Evolutionary conservation across 2,113 vertebrate genomes (phyloP), one percentile per base, ranked within the genome.

Genomic region (Gasterosteus nipponicus): DNA sequence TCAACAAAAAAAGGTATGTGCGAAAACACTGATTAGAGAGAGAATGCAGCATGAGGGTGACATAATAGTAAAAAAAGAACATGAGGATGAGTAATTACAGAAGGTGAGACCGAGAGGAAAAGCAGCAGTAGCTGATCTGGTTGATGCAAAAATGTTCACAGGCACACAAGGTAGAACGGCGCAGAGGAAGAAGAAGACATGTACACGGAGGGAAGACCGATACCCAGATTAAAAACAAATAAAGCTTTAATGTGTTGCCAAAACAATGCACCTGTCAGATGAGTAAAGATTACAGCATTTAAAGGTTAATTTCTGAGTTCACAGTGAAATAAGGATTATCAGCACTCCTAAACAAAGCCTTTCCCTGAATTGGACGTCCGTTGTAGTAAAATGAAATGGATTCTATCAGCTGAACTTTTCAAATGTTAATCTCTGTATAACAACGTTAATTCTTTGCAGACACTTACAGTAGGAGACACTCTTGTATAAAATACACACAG

Each of bases 401-500:
- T 22, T 10, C 22, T 46, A 54, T 16, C 39, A 1, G 47, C 12
- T 58, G 33, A 69, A 19, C 2, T 2, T 58, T 39, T 49, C 19
- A 54, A 16, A 15, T 53, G 26, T 33, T 33, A 5, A 26, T 26
- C 5, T 33, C 3, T 38, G 0, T 4, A 38, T 38, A 38, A 38
- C 35, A 38, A 33, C 33, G 3, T 33, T 3, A 33, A 33, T 33
- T 33, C 33, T 5, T 5, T 33, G 33, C 33, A 33, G 33, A 33
- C 33, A 33, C 33, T 33, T 5, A 33, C 33, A 33, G n/a, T 15
- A 58, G 3, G 19, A 58, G 49, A 53, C n/a, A 44, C n/a, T 35
- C n/a, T 62, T 22, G 54, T 44, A 47, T 14, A 38, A 69, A n/a
- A 65, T 69, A 31, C 46, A 72, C 47, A 39, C 53, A 77, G 2